Evolutionary conservation across 1,140 invertebrate genomes (phyloP).

Genomic region (Drusus annulatus): DNA sequence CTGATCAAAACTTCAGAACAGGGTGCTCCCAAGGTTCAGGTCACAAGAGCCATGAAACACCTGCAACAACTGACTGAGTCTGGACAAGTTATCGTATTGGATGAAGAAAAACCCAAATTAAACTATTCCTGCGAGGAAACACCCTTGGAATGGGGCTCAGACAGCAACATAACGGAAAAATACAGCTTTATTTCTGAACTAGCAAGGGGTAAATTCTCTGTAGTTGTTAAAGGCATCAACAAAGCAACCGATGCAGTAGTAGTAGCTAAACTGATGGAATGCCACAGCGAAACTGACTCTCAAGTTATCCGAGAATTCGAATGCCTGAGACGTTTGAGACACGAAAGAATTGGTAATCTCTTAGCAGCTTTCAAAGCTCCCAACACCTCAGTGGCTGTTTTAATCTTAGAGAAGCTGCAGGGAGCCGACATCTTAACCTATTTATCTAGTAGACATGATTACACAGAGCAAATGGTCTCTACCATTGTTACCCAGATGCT

Average conservation of each 20-base stretch:
- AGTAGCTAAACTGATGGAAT: constrained; percentile 85
- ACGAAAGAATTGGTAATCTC: constrained; percentile 87
- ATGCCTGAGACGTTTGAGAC: constrained; percentile 83
- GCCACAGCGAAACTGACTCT: constrained; percentile 76
- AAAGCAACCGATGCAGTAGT: constrained; percentile 80
- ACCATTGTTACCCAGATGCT: constrained; percentile 87
- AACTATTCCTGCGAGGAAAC: constrained; percentile 84
- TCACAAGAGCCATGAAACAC: constrained; percentile 86
- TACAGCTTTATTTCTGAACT: constrained; percentile 90
- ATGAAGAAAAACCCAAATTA: constrained; percentile 75
- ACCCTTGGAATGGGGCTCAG: constrained; percentile 81
- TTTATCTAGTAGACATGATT: constrained; percentile 88
- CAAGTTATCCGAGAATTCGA: constrained; percentile 86
- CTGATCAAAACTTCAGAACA: constrained; percentile 78
- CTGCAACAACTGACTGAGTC: constrained; percentile 87
- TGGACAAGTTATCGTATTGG: constrained; percentile 79
- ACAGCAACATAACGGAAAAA: constrained; percentile 77
- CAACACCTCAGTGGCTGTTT: constrained; percentile 77
- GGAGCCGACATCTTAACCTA: constrained; percentile 94
- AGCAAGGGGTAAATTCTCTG: constrained; percentile 86
- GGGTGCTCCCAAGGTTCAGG: constrained; percentile 79
- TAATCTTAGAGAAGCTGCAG: constrained; percentile 90
- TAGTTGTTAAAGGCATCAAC: constrained; percentile 87
- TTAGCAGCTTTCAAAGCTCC: constrained; percentile 80
- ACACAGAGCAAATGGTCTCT: constrained; percentile 92